phyloP scores from a whole-genome alignment of 1,140 invertebrate species.

The Heterodera schachtii region DNA sequence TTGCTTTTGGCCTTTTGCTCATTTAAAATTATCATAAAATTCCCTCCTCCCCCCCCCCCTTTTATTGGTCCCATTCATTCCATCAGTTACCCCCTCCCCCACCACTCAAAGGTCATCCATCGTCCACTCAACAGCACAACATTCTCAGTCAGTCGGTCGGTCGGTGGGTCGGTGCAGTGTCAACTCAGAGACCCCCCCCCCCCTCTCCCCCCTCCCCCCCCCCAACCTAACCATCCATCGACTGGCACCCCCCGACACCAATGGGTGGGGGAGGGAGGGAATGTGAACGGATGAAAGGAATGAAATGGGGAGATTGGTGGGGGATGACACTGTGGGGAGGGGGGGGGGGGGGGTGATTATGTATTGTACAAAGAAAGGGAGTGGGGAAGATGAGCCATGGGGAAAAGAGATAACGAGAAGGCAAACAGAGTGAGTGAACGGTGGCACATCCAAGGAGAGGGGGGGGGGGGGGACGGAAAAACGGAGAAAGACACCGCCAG shows the following conservation, averaged over 20 bases:
- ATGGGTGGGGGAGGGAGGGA: neutral
- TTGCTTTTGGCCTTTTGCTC: neutral
- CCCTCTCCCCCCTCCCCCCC: too few relatives aligned
- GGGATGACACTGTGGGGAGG: constrained; percentile 3
- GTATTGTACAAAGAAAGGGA: neutral
- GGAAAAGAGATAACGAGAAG: neutral
- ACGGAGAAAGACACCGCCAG: constrained; percentile 4
- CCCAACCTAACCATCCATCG: neutral
- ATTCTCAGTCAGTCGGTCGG: neutral
- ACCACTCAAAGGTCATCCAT: neutral
- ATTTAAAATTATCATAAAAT: neutral
- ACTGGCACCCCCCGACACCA: constrained; percentile 26
- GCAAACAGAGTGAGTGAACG: too few relatives aligned
- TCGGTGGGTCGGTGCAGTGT: neutral
- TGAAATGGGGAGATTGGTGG: constrained; percentile 6
- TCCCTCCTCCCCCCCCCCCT: neutral
- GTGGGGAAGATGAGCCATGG: neutral
- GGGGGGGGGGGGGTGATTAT: neutral
- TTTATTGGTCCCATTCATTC: constrained; percentile 8
- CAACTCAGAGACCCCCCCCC: neutral
- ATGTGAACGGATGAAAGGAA: constrained; percentile 26
- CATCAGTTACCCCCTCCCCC: neutral
- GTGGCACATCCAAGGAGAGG: too few relatives aligned
- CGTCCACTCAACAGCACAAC: neutral
- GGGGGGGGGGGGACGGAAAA: neutral